phyloP scores from a whole-genome alignment of 2,888 invertebrate species.

The Rapana venosa region DNA sequence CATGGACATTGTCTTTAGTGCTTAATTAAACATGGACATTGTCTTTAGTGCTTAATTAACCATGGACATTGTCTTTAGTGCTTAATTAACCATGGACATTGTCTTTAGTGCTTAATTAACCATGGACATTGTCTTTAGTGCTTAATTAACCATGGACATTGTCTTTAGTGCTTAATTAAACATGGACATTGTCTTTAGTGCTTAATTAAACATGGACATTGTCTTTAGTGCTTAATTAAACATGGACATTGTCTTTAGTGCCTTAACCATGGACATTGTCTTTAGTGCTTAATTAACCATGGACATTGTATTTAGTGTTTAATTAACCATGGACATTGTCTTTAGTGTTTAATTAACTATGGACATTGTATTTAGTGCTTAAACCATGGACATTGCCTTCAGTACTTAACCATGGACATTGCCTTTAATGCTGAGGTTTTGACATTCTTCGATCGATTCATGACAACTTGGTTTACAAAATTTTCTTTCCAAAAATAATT shows the following conservation, averaged over 20 bases:
- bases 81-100: neutral
- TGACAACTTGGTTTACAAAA: no score
- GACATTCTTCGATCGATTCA: no score
- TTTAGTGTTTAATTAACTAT: neutral
- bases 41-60: neutral
- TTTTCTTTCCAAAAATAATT: no score
- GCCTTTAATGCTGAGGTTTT: neutral
- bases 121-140: neutral
- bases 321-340: neutral
- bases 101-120: neutral
- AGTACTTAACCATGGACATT: neutral
- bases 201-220: neutral
- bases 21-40: neutral
- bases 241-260: neutral
- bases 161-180: neutral
- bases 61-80: neutral
- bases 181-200: neutral
- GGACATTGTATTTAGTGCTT: neutral
- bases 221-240: neutral
- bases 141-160: neutral
- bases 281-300: neutral
- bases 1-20: neutral
- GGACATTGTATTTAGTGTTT: neutral
- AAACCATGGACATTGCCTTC: no score
- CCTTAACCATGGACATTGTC: neutral